Evolutionary conservation across 2,113 vertebrate species (phyloP).

Genomic region (Hydropotes inermis): DNA sequence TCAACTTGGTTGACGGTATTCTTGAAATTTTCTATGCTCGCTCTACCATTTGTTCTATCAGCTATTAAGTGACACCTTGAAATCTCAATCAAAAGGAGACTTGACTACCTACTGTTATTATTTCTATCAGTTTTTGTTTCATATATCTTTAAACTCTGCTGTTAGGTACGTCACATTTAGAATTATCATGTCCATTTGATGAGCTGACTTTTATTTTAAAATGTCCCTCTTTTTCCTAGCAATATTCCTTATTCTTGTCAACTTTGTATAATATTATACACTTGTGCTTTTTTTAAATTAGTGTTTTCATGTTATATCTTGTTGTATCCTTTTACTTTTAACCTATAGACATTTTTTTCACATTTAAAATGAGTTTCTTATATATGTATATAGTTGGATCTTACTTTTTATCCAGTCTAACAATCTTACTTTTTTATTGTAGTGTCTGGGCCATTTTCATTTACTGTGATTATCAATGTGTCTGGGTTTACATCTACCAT

Average conservation of each 20-base stretch:
- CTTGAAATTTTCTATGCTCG: background rate
- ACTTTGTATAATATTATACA: background rate
- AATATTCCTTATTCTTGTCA: background rate
- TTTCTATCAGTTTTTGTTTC: background rate
- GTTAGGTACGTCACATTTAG: background rate
- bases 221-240: background rate
- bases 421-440: background rate
- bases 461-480: background rate
- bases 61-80: background rate
- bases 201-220: background rate
- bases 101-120: background rate
- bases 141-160: background rate
- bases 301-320: background rate
- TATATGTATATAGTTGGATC: background rate
- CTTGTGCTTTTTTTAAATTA: background rate
- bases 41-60: background rate
- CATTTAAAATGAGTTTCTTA: constrained; percentile 1
- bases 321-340: background rate
- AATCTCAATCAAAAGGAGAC: background rate
- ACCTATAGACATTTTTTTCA: background rate
- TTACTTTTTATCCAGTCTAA: background rate
- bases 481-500: background rate
- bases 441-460: background rate
- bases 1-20: background rate
- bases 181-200: background rate